phyloP scores from a whole-genome alignment of 2,113 vertebrate species.

The Arothron firmamentum region DNA sequence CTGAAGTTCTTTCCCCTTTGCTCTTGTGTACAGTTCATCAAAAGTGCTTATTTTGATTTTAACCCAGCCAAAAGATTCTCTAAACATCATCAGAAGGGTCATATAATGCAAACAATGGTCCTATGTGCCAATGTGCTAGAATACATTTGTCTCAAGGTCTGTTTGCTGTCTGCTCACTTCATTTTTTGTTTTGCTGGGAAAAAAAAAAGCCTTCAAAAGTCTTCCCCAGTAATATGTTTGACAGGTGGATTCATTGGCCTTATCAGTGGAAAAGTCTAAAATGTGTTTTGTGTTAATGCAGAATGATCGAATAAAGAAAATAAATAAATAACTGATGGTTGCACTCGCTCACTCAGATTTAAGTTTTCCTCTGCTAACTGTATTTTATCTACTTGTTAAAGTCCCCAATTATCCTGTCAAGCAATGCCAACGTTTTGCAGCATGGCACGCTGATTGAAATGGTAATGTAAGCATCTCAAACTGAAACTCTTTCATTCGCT shows the following conservation, averaged over 20 bases:
- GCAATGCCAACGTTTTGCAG: conserved; percentile 59
- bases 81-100: conserved; percentile 42
- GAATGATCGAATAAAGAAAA: neutral
- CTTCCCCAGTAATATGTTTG: conserved; percentile 30
- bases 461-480: conserved; percentile 69
- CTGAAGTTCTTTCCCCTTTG: conserved; percentile 43
- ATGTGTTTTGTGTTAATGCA: conserved; percentile 13
- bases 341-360: neutral
- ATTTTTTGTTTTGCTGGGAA: conserved; percentile 53
- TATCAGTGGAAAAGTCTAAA: conserved; percentile 45
- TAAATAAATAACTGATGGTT: conserved; percentile 42
- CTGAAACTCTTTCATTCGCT: conserved; percentile 69
- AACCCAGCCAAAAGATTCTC: conserved; percentile 50
- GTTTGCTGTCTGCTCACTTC: conserved; percentile 37
- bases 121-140: conserved; percentile 25
- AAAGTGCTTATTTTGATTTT: conserved; percentile 60
- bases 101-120: conserved; percentile 55
- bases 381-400: conserved; percentile 71
- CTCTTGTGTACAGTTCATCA: conserved; percentile 48
- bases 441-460: conserved; percentile 67
- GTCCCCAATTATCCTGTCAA: conserved; percentile 72
- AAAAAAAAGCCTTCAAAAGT: conserved; percentile 41
- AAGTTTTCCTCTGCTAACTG: conserved; percentile 36
- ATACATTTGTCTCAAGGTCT: conserved; percentile 62
- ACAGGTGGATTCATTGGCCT: conserved; percentile 27